These are phyloP conservation scores for Anas georgica DNA, from an alignment of 2,797 vertebrate genomes.

Conservation along the genomic window DNA sequence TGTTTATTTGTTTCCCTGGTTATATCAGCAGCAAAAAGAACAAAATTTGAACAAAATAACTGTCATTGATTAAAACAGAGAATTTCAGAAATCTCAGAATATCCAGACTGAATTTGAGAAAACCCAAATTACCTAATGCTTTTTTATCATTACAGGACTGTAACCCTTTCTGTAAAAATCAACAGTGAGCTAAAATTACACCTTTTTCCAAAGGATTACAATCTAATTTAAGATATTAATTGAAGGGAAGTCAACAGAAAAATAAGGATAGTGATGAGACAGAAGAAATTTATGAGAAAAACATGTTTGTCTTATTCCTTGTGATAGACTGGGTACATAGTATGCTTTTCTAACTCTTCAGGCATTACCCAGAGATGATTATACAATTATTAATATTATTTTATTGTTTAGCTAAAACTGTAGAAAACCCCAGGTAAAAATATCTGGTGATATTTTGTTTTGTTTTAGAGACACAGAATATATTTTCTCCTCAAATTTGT, in stretches of 20 bases:
- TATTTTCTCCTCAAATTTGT: background rate
- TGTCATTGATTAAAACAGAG: background rate
- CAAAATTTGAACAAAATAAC: background rate
- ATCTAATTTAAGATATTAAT: background rate
- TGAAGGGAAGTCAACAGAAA: background rate
- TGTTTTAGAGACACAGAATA: background rate
- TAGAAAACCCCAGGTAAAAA: background rate
- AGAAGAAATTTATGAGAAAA: background rate
- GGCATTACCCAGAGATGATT: background rate
- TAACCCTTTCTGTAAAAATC: background rate
- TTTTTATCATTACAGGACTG: background rate
- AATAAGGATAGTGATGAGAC: background rate
- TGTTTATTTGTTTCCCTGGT: background rate
- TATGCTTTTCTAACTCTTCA: background rate
- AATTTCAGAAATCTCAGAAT: background rate
- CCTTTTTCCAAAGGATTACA: background rate
- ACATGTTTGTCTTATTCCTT: background rate
- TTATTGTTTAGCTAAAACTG: background rate
- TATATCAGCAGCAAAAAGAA: background rate
- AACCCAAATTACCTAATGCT: background rate
- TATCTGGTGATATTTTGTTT: background rate
- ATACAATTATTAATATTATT: too few species aligned
- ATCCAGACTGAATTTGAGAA: background rate
- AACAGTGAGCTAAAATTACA: background rate
- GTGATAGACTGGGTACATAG: background rate